Conservation (phyloP, 2,113 vertebrate genomes). For the Galemys pyrenaicus region DNA sequence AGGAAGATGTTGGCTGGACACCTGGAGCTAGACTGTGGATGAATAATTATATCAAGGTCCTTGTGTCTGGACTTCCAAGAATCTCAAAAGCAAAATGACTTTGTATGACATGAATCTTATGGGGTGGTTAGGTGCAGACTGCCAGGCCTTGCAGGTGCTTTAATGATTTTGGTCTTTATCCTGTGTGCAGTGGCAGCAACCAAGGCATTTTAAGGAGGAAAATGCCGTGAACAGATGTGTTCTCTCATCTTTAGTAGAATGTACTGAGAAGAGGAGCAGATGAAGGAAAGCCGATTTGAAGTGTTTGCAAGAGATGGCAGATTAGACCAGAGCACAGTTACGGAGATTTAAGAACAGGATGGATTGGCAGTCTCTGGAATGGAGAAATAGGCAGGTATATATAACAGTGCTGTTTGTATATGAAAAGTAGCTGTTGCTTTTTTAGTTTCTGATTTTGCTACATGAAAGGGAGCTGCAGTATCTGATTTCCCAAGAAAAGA, state of each 20-base stretch:
- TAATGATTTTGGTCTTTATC: not conserved
- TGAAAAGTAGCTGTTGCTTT: not conserved
- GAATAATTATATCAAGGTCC: not conserved
- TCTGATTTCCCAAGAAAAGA: not conserved
- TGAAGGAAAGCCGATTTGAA: not conserved
- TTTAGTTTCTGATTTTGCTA: not conserved
- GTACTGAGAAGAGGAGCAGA: not conserved
- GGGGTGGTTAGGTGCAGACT: not conserved
- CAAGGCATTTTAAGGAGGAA: not conserved
- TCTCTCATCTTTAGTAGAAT: not conserved
- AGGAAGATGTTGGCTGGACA: not conserved
- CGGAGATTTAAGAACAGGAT: not conserved
- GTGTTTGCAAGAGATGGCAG: not conserved
- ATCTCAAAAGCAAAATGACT: not conserved
- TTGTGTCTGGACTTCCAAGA: not conserved
- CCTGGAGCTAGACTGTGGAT: not conserved
- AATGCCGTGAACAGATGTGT: not conserved
- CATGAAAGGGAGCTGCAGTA: not conserved
- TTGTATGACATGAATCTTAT: not conserved
- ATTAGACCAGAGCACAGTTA: not conserved
- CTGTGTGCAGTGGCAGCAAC: not conserved
- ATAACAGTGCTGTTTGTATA: not conserved
- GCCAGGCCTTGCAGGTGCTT: not conserved
- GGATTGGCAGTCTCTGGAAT: not conserved
- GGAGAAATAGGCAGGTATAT: not conserved